These are phyloP conservation scores for Caretta caretta DNA, from an alignment of 2,113 vertebrate species.

Conservation along the genomic window DNA sequence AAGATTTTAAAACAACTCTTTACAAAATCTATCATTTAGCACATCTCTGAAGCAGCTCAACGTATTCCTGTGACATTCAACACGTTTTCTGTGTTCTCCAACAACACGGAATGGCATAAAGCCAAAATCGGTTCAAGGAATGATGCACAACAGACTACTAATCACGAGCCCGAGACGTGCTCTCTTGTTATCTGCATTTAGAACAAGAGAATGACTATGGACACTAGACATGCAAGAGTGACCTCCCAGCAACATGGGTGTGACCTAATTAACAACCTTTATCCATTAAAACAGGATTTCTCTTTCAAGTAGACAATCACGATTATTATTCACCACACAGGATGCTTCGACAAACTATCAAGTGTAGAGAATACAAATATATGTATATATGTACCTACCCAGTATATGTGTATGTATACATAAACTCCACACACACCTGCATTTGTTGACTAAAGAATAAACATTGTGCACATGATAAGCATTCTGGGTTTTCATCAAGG, in stretches of 20 bases:
- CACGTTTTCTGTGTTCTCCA: neutral
- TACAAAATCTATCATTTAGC: neutral
- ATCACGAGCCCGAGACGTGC: neutral
- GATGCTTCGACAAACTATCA: neutral
- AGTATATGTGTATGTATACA: neutral
- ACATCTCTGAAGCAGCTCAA: neutral
- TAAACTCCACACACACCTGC: neutral
- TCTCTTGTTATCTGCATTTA: neutral
- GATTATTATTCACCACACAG: neutral
- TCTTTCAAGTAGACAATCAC: neutral
- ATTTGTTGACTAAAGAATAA: neutral
- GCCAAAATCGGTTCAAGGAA: neutral
- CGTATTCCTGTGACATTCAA: neutral
- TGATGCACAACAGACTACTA: neutral
- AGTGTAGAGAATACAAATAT: neutral
- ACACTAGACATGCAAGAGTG: neutral
- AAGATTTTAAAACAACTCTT: neutral
- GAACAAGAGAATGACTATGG: neutral
- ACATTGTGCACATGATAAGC: neutral
- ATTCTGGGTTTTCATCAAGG: neutral
- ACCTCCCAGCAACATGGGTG: neutral
- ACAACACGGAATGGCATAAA: neutral
- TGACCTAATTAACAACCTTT: neutral
- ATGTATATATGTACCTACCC: neutral
- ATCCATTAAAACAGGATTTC: neutral